These are phyloP conservation scores for Gorsachius goisagi DNA, from an alignment of 2,113 vertebrate genomes.

Conservation along the genomic window DNA sequence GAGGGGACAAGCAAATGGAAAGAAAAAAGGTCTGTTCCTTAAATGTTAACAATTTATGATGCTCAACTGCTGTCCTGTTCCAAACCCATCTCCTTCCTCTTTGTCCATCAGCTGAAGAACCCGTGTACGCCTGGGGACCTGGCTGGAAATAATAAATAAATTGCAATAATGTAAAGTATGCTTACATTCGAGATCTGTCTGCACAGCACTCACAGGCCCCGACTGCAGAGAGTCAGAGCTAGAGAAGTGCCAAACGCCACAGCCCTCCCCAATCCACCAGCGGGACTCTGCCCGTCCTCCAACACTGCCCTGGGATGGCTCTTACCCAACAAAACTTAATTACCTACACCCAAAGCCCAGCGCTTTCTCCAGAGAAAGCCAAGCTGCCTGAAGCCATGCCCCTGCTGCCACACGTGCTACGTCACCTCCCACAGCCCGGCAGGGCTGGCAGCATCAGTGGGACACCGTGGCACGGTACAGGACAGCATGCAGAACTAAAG, in stretches of 20 bases:
- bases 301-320: neutral
- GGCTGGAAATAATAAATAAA: neutral
- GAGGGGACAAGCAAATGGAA: neutral
- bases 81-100: neutral
- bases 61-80: neutral
- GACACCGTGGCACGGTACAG: neutral
- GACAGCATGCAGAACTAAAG: neutral
- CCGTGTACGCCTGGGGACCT: neutral
- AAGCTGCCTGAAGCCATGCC: neutral
- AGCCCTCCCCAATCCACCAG: neutral
- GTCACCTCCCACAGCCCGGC: neutral
- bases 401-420: neutral
- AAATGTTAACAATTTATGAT: neutral
- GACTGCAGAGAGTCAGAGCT: rapidly evolving
- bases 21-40: neutral
- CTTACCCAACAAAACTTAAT: neutral
- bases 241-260: neutral
- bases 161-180: neutral
- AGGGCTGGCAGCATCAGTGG: neutral
- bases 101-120: neutral
- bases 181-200: neutral
- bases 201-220: rapidly evolving
- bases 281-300: neutral
- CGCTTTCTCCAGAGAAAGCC: neutral
- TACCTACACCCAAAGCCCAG: neutral